Base-by-base conservation (phyloP, 2,888 invertebrate genomes). In the Allygus modestus region DNA sequence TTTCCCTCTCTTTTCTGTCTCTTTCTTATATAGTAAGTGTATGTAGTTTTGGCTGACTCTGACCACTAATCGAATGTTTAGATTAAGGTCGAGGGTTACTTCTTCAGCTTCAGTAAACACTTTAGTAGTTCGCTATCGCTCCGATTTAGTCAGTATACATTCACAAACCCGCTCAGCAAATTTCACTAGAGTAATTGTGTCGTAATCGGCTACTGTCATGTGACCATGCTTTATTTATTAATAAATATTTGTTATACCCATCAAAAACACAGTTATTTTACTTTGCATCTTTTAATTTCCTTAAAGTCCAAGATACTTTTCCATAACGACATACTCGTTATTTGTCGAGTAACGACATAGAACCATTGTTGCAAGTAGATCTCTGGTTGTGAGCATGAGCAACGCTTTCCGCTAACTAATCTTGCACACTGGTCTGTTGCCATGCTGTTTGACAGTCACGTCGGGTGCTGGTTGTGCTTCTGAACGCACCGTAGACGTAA, bases 201-300 rank as follows among this genome's bases (percentile, higher is more conserved):
- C 20, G 58, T 85, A n/a, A 83, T 85, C 85, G 85, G 87, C 87
- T 87, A 86, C 20, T 86, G 87, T 87, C 87, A 87, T 87, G 87
- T 87, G 87, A 87, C 87, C 86, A 83, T 85, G 87, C 87, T 87
- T 87, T n/a, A n/a, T 87, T 85, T 85, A 84, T 41, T 84, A 37
- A 26, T 75, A 58, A 61, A 54, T 54, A 58, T 75, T 51, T 79
- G 20, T 31, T 61, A 37, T 15, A 28, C 31, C n/a, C 28, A 65
- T 33, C 23, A 15, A 31, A 33, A 20, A 31, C 37, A 43, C 28
- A 43, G 28, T 91, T 91, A 91, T 92, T 89, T 91, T 90, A 91
- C 91, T 91, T 91, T 91, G 91, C 91, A 91, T 92, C 91, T 91
- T 77, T 83, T 83, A 54, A 84, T 85, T 85, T 77, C 28, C 0